Base-by-base conservation (phyloP, 1,140 invertebrate species). In the Solenopsis fugax region DNA sequence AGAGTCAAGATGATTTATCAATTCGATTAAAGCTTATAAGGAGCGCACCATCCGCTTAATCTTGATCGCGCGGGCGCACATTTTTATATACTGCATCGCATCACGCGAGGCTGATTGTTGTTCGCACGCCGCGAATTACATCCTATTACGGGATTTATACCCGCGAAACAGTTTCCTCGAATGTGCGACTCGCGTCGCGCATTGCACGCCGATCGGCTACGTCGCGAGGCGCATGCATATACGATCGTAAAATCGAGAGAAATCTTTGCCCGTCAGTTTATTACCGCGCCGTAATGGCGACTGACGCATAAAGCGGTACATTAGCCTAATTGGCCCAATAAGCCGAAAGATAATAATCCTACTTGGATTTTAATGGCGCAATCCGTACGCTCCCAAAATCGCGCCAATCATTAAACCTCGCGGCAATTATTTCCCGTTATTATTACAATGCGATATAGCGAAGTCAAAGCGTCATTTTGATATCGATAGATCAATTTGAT, bases 1-100 rank as follows among this genome's bases (percentile, higher is more conserved):
- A 77, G 75, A 86, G 78, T 62, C 50, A 21, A 52, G 81, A 73
- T 94, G 92, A 94, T 94, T 93, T 93, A 94, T 93, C 92, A 91
- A 93, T 93, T 94, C 93, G 93, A 94, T 94, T 94, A 93, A 93
- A 88, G 88, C 87, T 92, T 90, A 89, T 93, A 93, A 93, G 91
- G 90, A 90, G 85, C 88, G 87, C 84, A 88, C 81, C 88, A 62
- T 73, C 54, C 87, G 88, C 90, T 92, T 93, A 93, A 94, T 93
- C 92, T 93, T 88, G 90, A 88, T 86, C 90, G 91, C 86, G 91
- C 90, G 76, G 91, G 77, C 76, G 82, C 78, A 65, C 13, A 92
- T 93, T 93, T 92, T 93, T 93, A 94, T 93, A 93, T 93, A 94
- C 86, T 93, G 89, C 86, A 72, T 75, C 87, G 48, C 87, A 90